Evolutionary conservation across 2,888 invertebrate genomes (phyloP).

Genomic region (Loripinus fragilis): DNA sequence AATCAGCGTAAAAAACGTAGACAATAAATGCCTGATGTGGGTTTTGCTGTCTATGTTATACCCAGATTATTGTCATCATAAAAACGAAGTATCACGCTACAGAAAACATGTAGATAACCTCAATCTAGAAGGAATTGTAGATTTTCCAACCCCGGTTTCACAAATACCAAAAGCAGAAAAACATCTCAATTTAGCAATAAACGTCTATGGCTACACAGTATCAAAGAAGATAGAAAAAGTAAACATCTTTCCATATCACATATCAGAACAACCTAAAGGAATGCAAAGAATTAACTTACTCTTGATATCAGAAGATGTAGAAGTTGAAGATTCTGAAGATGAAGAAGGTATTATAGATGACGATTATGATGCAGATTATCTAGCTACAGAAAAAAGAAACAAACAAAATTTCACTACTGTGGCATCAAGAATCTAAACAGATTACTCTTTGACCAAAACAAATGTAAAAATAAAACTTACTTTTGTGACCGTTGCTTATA

Average conservation of each 20-base stretch:
- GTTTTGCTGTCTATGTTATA: slow-evolving; percentile 28
- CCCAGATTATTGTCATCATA: too few relatives aligned
- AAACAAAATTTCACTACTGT: slow-evolving; percentile 41
- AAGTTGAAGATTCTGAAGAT: slow-evolving; percentile 14
- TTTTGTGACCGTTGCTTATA: slow-evolving; percentile 38
- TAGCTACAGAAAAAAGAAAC: slow-evolving; percentile 9
- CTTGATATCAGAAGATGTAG: too few relatives aligned
- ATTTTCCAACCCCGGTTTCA: too few relatives aligned
- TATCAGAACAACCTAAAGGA: too few relatives aligned
- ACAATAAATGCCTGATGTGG: slow-evolving; percentile 32
- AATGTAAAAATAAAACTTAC: slow-evolving; percentile 29
- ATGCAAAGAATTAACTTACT: too few relatives aligned
- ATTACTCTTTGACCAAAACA: slow-evolving; percentile 26
- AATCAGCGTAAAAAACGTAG: slow-evolving; percentile 32
- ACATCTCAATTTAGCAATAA: slow-evolving; percentile 7
- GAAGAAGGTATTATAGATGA: slow-evolving; percentile 26
- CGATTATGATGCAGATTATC: slow-evolving; percentile 6
- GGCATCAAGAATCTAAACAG: slow-evolving; percentile 27
- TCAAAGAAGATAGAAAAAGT: too few relatives aligned
- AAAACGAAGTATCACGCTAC: too few relatives aligned
- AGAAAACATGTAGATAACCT: too few relatives aligned
- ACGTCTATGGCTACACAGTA: too few relatives aligned
- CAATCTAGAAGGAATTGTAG: too few relatives aligned
- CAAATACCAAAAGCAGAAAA: too few relatives aligned
- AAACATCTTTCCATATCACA: too few relatives aligned